Evolutionary conservation across 2,113 vertebrate genomes (phyloP).

Genomic region (Dermatemys mawii): DNA sequence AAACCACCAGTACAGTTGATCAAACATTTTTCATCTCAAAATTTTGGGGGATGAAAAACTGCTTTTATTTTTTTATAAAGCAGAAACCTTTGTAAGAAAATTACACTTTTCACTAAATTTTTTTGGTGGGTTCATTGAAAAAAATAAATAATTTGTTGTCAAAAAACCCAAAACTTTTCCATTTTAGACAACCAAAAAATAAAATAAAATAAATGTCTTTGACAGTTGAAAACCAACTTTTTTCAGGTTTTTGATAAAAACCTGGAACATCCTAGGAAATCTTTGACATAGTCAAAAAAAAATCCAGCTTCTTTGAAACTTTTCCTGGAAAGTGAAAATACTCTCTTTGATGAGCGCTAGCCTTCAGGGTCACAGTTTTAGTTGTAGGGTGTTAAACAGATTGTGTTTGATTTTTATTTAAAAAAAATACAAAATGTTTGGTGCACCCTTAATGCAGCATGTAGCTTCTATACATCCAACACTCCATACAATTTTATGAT

Average conservation of each 20-base stretch:
- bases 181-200: not conserved
- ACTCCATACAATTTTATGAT: rapidly evolving
- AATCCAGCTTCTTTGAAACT: not conserved
- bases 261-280: not conserved
- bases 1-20: not conserved
- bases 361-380: rapidly evolving
- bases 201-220: not conserved
- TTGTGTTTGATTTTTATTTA: not conserved
- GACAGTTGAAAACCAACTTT: not conserved
- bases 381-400: rapidly evolving
- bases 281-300: not conserved
- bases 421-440: not conserved
- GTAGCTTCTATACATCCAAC: not conserved
- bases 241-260: not conserved
- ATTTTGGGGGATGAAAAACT: rapidly evolving
- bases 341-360: rapidly evolving
- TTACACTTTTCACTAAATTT: not conserved
- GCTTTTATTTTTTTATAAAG: not conserved
- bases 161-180: not conserved
- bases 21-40: not conserved
- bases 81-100: not conserved
- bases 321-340: not conserved
- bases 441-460: not conserved
- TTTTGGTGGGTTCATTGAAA: not conserved
- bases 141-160: rapidly evolving